These are phyloP conservation scores for Macaria liturata DNA, from an alignment of 2,888 invertebrate species.

Conservation along the genomic window DNA sequence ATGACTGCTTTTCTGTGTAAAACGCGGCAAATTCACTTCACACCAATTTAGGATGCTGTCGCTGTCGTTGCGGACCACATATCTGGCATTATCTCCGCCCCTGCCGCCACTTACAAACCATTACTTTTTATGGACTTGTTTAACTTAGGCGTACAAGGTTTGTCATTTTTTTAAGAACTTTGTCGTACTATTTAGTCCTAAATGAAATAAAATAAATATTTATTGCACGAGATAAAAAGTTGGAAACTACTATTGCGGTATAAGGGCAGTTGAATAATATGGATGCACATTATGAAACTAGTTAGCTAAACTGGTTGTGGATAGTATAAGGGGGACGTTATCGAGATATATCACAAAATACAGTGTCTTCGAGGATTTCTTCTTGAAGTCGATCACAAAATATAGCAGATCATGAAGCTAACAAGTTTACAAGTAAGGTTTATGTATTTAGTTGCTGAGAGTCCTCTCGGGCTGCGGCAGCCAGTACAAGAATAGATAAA, in stretches of 20 bases:
- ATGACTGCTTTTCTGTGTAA: slow-evolving; percentile 41
- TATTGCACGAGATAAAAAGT: slow-evolving; percentile 12
- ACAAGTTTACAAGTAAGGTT: no score
- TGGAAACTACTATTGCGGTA: slow-evolving; percentile 12
- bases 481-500: slow-evolving; percentile 20
- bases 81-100: slow-evolving; percentile 26
- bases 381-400: no score
- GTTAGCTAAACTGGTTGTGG: slow-evolving; percentile 6
- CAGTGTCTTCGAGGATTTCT: no score
- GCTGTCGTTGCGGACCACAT: slow-evolving; percentile 27
- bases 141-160: slow-evolving; percentile 16
- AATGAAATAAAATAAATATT: slow-evolving; percentile 29
- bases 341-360: no score
- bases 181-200: slow-evolving; percentile 25
- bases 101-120: slow-evolving; percentile 18
- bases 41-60: slow-evolving; percentile 42
- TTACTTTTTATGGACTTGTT: slow-evolving; percentile 27
- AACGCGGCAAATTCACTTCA: slow-evolving; percentile 47
- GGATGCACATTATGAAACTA: not conserved
- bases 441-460: no score
- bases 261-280: not conserved
- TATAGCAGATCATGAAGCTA: no score
- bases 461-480: slow-evolving; percentile 23
- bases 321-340: not conserved
- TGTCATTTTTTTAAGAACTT: slow-evolving; percentile 19